A percentile compares a stretch with the other conserved stretches of the same genome.
Evolutionary conservation across 2,888 invertebrate species (phyloP).

Genomic region (Drosophila siamana): DNA sequence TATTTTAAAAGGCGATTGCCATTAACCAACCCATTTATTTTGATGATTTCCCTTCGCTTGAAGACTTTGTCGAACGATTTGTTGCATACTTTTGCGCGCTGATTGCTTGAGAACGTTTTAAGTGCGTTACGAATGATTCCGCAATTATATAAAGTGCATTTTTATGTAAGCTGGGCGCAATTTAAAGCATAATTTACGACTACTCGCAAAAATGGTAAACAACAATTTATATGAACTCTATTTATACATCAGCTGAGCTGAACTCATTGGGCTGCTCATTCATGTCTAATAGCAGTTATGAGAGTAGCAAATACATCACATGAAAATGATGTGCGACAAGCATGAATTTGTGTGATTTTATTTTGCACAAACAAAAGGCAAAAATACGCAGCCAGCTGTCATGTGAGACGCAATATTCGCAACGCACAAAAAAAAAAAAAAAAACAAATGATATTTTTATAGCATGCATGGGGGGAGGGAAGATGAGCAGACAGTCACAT

Average conservation of each 20-base stretch:
- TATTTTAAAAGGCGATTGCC: neutral
- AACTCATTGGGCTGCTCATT: neutral
- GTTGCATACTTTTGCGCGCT: neutral
- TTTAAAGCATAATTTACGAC: neutral
- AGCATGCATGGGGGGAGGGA: neutral
- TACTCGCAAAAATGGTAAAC: neutral
- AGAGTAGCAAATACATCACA: neutral
- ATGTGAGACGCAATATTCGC: neutral
- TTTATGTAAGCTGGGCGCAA: neutral
- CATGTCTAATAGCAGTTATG: neutral
- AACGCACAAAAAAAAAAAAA: conserved; percentile 1
- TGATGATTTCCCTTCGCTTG: neutral
- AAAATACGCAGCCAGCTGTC: conserved; percentile 1
- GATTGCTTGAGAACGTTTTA: neutral
- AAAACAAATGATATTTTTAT: conserved; percentile 5
- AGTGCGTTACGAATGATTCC: neutral
- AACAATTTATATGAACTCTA: neutral
- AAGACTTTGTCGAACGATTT: neutral
- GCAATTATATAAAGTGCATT: neutral
- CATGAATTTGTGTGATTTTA: conserved; percentile 14
- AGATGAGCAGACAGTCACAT: conserved; percentile 25
- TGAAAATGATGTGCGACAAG: conserved; percentile 8
- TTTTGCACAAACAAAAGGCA: conserved; percentile 12
- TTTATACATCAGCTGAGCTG: too few species aligned
- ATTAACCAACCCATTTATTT: neutral